Conservation (phyloP, 2,888 invertebrate species). For the Diogma glabrata region DNA sequence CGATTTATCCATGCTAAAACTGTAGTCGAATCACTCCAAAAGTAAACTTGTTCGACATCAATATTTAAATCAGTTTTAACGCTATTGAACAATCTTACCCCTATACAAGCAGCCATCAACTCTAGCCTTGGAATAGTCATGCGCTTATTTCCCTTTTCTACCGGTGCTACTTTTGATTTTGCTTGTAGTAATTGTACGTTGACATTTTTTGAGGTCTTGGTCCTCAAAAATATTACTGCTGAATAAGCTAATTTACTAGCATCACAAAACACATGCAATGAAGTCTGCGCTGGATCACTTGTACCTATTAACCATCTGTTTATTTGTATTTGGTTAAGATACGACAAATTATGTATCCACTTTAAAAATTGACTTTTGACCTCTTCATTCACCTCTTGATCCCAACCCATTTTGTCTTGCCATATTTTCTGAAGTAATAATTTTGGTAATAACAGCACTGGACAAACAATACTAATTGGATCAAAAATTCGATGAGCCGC, state of each 20-base stretch:
- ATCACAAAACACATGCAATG: slow-evolving; percentile 8
- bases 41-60: slow-evolving; percentile 15
- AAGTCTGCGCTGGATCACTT: background rate
- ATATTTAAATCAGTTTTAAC: slow-evolving; percentile 16
- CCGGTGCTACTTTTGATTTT: slow-evolving; percentile 23
- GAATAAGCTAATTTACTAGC: slow-evolving; percentile 5
- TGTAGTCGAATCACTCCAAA: slow-evolving; percentile 18
- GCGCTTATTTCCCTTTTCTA: slow-evolving; percentile 16
- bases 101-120: slow-evolving; percentile 23
- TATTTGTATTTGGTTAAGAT: background rate
- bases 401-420: slow-evolving; percentile 1
- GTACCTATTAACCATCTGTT: background rate
- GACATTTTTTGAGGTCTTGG: slow-evolving; percentile 13
- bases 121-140: slow-evolving; percentile 26
- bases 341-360: background rate
- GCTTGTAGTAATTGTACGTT: slow-evolving; percentile 21
- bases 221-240: slow-evolving; percentile 18
- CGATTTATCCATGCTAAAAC: background rate
- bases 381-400: background rate
- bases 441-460: background rate
- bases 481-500: background rate
- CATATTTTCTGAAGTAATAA: background rate
- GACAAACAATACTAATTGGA: background rate
- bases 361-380: background rate
- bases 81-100: slow-evolving; percentile 17